Evolutionary conservation across 1,140 invertebrate genomes (phyloP).

Genomic region (Cydia amplana): DNA sequence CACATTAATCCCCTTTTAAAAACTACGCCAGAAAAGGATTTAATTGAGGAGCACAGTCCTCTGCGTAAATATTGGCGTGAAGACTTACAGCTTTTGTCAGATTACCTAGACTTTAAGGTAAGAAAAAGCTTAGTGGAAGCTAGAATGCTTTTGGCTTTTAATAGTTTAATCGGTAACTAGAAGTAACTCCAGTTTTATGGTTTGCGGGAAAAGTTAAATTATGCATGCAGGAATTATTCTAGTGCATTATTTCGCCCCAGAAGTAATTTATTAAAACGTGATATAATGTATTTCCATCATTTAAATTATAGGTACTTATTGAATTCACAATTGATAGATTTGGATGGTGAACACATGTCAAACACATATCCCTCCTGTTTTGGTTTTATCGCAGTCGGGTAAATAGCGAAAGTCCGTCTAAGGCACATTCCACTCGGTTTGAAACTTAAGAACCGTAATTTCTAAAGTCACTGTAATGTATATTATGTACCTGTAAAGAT

Average conservation of each 20-base stretch:
- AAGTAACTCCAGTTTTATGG: constrained; percentile 5
- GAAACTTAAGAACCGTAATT: too few relatives aligned
- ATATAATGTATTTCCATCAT: not conserved
- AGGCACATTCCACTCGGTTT: too few relatives aligned
- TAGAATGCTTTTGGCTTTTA: constrained; percentile 12
- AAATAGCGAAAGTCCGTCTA: too few relatives aligned
- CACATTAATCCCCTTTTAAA: constrained; percentile 78
- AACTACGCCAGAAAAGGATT: constrained; percentile 63
- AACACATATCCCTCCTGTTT: too few relatives aligned
- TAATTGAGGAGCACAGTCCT: constrained; percentile 66
- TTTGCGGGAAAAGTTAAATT: constrained; percentile 15
- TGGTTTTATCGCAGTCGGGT: too few relatives aligned
- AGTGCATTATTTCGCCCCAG: constrained; percentile 9
- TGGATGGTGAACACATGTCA: too few relatives aligned
- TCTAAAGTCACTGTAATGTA: too few relatives aligned
- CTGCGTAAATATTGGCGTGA: constrained; percentile 76
- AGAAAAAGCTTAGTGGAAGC: constrained; percentile 1
- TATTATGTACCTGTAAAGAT: too few relatives aligned
- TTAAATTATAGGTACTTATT: too few relatives aligned
- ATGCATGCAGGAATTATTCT: constrained; percentile 18
- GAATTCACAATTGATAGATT: too few relatives aligned
- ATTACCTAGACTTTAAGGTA: constrained; percentile 83
- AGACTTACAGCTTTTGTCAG: constrained; percentile 81
- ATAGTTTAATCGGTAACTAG: not conserved
- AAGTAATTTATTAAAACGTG: not conserved